phyloP scores from a whole-genome alignment of 2,888 invertebrate species.

The Athrips mouffetella region DNA sequence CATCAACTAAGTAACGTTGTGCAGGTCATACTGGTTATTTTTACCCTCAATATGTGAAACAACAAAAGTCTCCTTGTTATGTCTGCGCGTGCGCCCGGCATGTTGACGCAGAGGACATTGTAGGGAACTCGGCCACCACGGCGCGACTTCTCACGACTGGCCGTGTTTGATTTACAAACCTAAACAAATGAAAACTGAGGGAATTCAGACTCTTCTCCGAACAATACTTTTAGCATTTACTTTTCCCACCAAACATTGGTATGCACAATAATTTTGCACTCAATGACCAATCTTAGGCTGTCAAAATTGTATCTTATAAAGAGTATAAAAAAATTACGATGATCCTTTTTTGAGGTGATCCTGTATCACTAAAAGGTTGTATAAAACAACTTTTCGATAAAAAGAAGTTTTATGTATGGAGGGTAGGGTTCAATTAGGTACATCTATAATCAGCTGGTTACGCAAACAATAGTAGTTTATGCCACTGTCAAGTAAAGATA shows the following conservation, averaged over 20 bases:
- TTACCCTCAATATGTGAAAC: conserved; percentile 34
- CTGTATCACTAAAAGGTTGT: no score
- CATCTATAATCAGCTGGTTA: no score
- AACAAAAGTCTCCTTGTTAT: conserved; percentile 32
- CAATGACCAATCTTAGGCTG: no score
- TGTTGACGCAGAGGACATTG: conserved; percentile 11
- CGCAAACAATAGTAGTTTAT: no score
- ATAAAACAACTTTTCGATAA: no score
- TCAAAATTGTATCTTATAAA: no score
- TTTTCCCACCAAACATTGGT: conserved; percentile 1
- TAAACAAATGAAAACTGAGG: conserved; percentile 12
- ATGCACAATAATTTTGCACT: background rate
- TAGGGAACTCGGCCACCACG: background rate
- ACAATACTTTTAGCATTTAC: background rate
- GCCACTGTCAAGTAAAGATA: no score
- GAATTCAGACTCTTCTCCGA: background rate
- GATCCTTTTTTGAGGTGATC: no score
- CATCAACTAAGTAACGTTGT: no score
- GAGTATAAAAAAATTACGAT: no score
- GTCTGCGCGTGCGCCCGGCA: conserved; percentile 10
- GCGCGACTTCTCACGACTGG: background rate
- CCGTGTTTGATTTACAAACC: conserved; percentile 12
- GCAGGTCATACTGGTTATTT: conserved; percentile 7
- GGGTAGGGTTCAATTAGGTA: no score
- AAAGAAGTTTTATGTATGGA: background rate